These are phyloP conservation scores for Sceliomorpha sp. DNA, from an alignment of 2,888 invertebrate species.

Conservation along the genomic window DNA sequence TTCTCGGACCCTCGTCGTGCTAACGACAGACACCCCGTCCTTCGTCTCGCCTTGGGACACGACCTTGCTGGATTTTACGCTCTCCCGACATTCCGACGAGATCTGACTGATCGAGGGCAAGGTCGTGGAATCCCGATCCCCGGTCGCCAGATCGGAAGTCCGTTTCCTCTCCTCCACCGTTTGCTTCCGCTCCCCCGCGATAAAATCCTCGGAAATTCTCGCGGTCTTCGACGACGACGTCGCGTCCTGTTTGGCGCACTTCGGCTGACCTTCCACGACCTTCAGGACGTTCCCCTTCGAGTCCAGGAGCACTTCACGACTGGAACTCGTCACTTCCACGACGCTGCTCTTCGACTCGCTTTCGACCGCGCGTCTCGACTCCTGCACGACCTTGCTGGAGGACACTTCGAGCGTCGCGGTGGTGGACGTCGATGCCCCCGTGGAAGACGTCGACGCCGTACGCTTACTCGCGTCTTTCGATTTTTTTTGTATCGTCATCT, in stretches of 20 bases:
- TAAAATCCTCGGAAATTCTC: conserved; percentile 64
- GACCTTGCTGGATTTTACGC: conserved; percentile 59
- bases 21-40: conserved; percentile 65
- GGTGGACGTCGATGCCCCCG: conserved; percentile 41
- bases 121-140: conserved; percentile 4
- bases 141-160: conserved; percentile 6
- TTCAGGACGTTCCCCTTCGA: conserved; percentile 71
- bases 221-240: conserved; percentile 41
- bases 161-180: conserved; percentile 13
- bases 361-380: conserved; percentile 63
- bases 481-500: conserved; percentile 64
- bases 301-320: conserved; percentile 71
- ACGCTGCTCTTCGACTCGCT: conserved; percentile 67
- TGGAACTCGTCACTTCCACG: conserved; percentile 67
- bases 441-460: conserved; percentile 49
- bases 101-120: conserved; percentile 5
- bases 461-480: conserved; percentile 44
- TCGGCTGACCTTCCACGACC: conserved; percentile 65
- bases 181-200: conserved; percentile 62
- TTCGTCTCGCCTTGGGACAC: conserved; percentile 61
- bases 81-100: conserved; percentile 60
- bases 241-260: conserved; percentile 45
- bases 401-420: conserved; percentile 60
- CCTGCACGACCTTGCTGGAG: conserved; percentile 69
- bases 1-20: conserved; percentile 62